Evolutionary conservation across 2,113 vertebrate genomes (phyloP), one percentile per base, ranked within the genome.

Genomic region (Leucopsar rothschildi): DNA sequence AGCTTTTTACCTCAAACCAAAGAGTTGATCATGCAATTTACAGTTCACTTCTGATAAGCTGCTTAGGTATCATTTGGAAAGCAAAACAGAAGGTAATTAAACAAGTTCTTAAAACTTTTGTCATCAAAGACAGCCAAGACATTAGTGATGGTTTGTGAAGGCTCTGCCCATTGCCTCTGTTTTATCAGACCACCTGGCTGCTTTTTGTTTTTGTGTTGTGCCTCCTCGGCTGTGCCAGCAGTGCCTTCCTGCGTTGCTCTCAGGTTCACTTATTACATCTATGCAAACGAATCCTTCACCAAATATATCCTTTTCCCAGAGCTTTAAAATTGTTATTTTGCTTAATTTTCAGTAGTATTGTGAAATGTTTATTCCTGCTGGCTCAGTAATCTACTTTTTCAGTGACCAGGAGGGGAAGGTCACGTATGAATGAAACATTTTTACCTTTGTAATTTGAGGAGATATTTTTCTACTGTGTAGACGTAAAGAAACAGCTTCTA

Each of bases 391-490:
- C 42, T 23, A 49, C 42, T 69, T 49, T 76, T 68, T 25, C 28
- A 61, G 73, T 42, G 60, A 61, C 47, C 68, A 73, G 27, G 47
- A 66, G 24, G 14, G 24, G 18, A 69, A 6, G 50, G 37, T 71
- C 27, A 70, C 12, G 24, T 78, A 28, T 12, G 31, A 82, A 76
- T 10, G 25, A 42, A 65, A 25, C 7, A 37, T 64, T 88, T 85
- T 77, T 81, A 47, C 12, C 25, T 65, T 16, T 73, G 39, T 93
- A 81, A 79, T 76, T 35, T 57, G 61, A 82, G 49, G 39, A 92
- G 12, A 25, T 57, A 27, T 42, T 86, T 90, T 93, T 94, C 82
- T 96, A 90, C 85, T 81, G 25, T 88, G 71, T 86, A 93, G 76
- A 90, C 47, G 52, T 52, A 69, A 71, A 78, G 72, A 55, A 88